Base-by-base conservation (phyloP, 2,113 vertebrate genomes). In the Phrynosoma platyrhinos region DNA sequence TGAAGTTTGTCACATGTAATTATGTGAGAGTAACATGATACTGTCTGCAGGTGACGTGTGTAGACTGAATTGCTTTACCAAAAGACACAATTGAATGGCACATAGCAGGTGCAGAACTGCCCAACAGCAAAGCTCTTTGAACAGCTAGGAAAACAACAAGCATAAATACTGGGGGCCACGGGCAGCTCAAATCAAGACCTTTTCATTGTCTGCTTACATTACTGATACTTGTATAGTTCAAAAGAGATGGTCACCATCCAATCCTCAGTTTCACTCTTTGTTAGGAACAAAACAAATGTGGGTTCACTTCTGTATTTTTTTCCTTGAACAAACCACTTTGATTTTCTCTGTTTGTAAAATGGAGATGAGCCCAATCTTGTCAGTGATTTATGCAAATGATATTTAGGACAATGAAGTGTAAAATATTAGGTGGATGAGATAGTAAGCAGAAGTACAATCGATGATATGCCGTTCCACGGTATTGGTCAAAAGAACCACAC, bases 1-100 rank as follows among this genome's bases (percentile, higher is more conserved):
- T 86, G 79, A 72, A 81, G 68, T 89, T 88, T 93, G 93, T 91
- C 79, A 75, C 87, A 32, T 13, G 80, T 7, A 82, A 79, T 76
- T 90, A 83, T 1, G 79, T 53, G 91, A 83, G 25, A 80, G n/a
- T 68, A 78, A 75, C 0, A 1, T 62, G 87, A 23, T 9, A 62
- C 0, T 88, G 91, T 84, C 92, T 93, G 18, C 14, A 79, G 89
- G 90, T 91, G 90, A 90, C 30, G 6, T 0, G 78, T 27, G 13
- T 80, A 80, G 82, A 36, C 36, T 80, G 88, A 80, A 14, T 47
- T 66, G 18, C 71, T 16, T 90, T 80, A 42, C 90, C 47, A 0
- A 62, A 75, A 68, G 55, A 2, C 25, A 42, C 55, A 47, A 23
- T 47, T 53, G 23, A 1, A 10, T 3, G 76, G 16, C 82, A 90